Evolutionary conservation across 2,797 vertebrate genomes (phyloP).

Genomic region (Geotrypetes seraphini): DNA sequence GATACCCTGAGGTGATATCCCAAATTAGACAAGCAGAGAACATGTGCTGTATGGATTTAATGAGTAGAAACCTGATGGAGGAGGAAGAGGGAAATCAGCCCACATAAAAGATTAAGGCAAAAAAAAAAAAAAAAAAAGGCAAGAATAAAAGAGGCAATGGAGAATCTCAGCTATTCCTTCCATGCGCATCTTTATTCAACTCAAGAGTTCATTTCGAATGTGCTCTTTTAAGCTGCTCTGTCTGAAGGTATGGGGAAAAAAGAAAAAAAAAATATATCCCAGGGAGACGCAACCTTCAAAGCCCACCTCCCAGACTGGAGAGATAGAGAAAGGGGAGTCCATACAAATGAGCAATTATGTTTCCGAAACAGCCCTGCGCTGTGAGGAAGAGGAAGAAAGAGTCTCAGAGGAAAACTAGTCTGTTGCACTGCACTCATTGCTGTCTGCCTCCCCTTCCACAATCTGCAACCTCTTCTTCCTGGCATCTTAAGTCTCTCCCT

Average conservation of each 20-base stretch:
- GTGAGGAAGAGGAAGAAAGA: not conserved
- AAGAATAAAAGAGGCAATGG: not conserved
- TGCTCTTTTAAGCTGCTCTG: conserved; percentile 42
- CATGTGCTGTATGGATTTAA: too few relatives aligned
- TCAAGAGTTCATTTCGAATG: too few relatives aligned
- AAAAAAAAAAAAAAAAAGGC: not conserved
- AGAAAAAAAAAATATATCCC: conserved; percentile 55
- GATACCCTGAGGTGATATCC: not conserved
- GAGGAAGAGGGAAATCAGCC: not conserved
- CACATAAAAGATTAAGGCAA: not conserved
- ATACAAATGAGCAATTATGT: conserved; percentile 55
- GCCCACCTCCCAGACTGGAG: conserved; percentile 51
- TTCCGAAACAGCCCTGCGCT: too few relatives aligned
- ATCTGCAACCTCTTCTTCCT: too few relatives aligned
- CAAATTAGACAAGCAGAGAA: fast-evolving
- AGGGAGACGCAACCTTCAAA: conserved; percentile 47
- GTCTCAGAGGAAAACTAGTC: too few relatives aligned
- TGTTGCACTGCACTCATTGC: too few relatives aligned
- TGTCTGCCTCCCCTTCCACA: too few relatives aligned
- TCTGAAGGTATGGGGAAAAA: too few relatives aligned
- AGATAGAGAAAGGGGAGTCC: conserved; percentile 55
- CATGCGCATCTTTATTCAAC: conserved; percentile 47
- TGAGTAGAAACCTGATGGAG: too few relatives aligned
- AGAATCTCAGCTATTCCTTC: not conserved
- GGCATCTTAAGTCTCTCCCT: too few relatives aligned